Evolutionary conservation across 2,797 vertebrate species (phyloP).

Genomic region (Megalops cyprinoides): DNA sequence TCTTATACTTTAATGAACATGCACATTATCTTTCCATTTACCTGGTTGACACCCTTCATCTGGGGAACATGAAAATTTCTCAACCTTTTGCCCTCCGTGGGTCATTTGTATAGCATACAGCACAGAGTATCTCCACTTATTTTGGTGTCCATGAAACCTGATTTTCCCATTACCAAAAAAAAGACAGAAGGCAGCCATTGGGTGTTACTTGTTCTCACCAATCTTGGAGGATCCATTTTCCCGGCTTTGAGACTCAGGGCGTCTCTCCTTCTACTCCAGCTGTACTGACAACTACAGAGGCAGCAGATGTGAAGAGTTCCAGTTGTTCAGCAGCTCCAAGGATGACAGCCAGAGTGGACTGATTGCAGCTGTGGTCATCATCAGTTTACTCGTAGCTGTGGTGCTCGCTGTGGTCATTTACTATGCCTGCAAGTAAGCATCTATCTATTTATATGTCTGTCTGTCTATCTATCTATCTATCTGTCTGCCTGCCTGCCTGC

Average conservation of each 20-base stretch:
- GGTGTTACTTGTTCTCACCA: background rate
- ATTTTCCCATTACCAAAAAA: background rate
- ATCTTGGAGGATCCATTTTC: background rate
- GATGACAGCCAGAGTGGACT: conserved; percentile 71
- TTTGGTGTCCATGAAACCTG: too few species aligned
- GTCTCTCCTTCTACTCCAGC: conserved; percentile 60
- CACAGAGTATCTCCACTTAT: too few species aligned
- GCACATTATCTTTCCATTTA: background rate
- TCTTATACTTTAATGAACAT: background rate
- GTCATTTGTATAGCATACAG: too few species aligned
- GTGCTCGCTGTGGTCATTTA: conserved; percentile 77
- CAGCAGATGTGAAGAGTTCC: conserved; percentile 84
- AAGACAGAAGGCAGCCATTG: background rate
- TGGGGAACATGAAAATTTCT: background rate
- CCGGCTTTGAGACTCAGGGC: background rate
- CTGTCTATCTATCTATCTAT: too few species aligned
- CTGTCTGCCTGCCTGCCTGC: too few species aligned
- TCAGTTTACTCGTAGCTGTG: conserved; percentile 75
- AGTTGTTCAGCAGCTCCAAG: conserved; percentile 68
- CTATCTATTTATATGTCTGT: too few species aligned
- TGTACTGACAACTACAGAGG: conserved; percentile 84
- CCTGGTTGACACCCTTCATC: background rate
- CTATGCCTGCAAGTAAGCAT: conserved; percentile 74
- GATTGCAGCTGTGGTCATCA: conserved; percentile 76
- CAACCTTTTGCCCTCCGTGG: too few species aligned